phyloP scores from a whole-genome alignment of 2,797 vertebrate species.

The Schizopygopsis pylzovi region DNA sequence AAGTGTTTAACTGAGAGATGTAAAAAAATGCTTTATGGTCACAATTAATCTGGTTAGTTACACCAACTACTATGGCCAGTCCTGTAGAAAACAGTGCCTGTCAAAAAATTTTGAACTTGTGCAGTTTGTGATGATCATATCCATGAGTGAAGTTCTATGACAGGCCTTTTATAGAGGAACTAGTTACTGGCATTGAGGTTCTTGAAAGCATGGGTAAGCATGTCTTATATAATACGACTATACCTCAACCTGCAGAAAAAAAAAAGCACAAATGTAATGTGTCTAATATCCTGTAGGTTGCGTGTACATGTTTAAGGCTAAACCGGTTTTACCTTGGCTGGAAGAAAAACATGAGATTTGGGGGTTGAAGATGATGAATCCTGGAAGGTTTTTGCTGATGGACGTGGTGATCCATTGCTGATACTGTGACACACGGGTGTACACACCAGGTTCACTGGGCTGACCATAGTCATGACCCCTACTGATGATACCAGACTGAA shows the following conservation, averaged over 20 bases:
- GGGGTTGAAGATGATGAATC: slow-evolving; percentile 36
- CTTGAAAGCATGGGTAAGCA: background rate
- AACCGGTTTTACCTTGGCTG: slow-evolving; percentile 15
- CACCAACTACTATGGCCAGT: background rate
- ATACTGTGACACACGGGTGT: slow-evolving; percentile 69
- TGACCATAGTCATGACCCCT: slow-evolving; percentile 72
- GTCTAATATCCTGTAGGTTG: background rate
- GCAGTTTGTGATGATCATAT: background rate
- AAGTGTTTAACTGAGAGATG: background rate
- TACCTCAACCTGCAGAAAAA: slow-evolving; percentile 6
- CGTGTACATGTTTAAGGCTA: background rate
- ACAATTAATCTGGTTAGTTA: background rate
- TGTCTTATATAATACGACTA: background rate
- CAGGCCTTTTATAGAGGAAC: background rate
- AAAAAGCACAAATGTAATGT: background rate
- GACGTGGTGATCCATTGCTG: slow-evolving; percentile 67
- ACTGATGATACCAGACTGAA: slow-evolving; percentile 73
- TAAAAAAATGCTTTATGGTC: background rate
- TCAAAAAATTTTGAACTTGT: background rate
- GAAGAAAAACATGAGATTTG: background rate
- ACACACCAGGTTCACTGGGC: slow-evolving; percentile 69
- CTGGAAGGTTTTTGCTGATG: slow-evolving; percentile 11
- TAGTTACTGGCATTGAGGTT: background rate
- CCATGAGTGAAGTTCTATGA: background rate
- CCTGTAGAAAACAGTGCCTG: background rate